Evolutionary conservation across 92 coral and sea anemone genomes (phyloP), one percentile per base, ranked within the genome.

Genomic region (Muricea muricata): DNA sequence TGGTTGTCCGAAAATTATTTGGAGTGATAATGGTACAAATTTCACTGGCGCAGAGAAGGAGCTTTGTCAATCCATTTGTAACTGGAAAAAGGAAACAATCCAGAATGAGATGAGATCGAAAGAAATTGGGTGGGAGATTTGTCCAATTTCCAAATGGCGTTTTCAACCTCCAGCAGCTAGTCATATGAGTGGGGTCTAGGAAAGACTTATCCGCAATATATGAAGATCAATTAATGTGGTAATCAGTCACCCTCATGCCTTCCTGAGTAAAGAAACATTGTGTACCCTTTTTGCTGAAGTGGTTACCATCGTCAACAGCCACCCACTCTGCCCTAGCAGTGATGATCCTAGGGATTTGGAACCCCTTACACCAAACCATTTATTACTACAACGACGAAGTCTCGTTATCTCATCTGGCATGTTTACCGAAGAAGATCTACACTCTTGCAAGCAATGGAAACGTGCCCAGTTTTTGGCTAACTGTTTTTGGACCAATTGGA

Each of bases 141-240:
- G 85, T 46, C 70, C 86, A 0, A 58, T 89, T 33, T 74, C 85
- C 17, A 30, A 60, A 65, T 85, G 93, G 90, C 69, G 73, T n/a
- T 89, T 89, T 33, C 93, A 89, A 65, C 89, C 92, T 52, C 92
- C 92, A 14, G 52, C 82, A 15, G 92, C 89, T 4, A 89, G 92
- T 50, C 86, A 84, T 34, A 80, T 86, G 90, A 86, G 90, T 20
- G 93, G 88, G 25, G 90, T 90, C 0, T 90, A 88, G 90, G 93
- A 90, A 70, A 68, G 93, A 28, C 85, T 90, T 6, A 90, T 86
- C 30, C 47, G 93, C 81, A 90, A 90, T 71, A 88, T 86, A 14
- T 65, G 93, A 30, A 82, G 47, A 58, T 76, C 83, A 24, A 86
- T 90, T 85, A 86, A 76, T 14, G 90, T 86, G 15, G 72, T 90